These are phyloP conservation scores for Punctoribates punctum DNA, from an alignment of 2,888 invertebrate species.

Conservation along the genomic window DNA sequence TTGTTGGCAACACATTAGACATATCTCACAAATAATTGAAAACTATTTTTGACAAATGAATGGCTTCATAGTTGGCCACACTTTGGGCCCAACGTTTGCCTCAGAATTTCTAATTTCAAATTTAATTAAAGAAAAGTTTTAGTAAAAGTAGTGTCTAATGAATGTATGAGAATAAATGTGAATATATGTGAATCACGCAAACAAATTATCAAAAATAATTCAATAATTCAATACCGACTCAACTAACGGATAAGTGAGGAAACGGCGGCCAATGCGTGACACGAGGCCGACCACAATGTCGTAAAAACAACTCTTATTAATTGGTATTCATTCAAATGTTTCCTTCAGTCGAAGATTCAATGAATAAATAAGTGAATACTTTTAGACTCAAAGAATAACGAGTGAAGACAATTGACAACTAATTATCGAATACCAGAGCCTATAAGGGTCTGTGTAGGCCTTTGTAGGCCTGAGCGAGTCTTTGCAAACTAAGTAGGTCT, in stretches of 20 bases:
- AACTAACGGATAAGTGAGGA: conserved; percentile 28
- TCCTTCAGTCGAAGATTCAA: conserved; percentile 18
- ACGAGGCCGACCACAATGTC: conserved; percentile 36
- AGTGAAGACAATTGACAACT: neutral
- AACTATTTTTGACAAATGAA: neutral
- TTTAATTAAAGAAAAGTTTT: conserved; percentile 3
- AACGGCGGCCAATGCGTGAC: conserved; percentile 31
- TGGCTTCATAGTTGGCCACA: neutral
- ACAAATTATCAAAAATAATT: neutral
- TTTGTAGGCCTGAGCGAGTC: neutral
- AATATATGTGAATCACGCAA: conserved; percentile 10
- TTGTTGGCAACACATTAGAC: neutral
- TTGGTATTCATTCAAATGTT: conserved; percentile 16
- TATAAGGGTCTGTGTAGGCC: neutral
- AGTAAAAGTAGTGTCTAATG: neutral
- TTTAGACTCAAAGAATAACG: neutral
- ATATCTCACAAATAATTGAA: neutral
- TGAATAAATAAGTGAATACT: neutral
- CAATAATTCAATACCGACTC: neutral
- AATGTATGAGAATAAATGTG: neutral
- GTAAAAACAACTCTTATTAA: neutral
- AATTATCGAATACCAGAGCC: neutral
- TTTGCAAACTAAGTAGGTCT: conserved; percentile 19
- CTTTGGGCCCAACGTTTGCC: neutral
- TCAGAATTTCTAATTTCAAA: neutral